Evolutionary conservation across 2,113 vertebrate genomes (phyloP).

Genomic region (Calidris pugnax): DNA sequence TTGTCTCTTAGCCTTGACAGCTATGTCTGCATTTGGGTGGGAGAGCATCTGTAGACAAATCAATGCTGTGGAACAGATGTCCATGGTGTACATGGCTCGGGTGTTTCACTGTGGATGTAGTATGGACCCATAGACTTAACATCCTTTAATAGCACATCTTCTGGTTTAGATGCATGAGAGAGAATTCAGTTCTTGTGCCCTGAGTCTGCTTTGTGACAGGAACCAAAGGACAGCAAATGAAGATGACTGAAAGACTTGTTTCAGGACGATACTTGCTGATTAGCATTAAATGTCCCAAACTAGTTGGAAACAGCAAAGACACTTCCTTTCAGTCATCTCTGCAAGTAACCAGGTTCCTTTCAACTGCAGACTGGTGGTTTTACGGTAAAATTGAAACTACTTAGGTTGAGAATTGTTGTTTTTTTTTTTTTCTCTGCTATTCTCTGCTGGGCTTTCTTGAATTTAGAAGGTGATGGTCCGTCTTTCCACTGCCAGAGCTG

Average conservation of each 20-base stretch:
- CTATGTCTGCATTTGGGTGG: background rate
- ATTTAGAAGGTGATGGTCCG: slow-evolving; percentile 24
- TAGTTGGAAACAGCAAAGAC: background rate
- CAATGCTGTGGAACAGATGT: background rate
- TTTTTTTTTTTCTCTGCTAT: background rate
- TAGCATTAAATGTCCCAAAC: background rate
- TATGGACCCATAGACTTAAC: background rate
- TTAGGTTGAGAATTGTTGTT: background rate
- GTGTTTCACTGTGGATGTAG: background rate
- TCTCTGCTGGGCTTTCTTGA: background rate
- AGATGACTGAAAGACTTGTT: background rate
- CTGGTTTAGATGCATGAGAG: background rate
- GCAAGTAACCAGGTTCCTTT: background rate
- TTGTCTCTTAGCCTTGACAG: background rate
- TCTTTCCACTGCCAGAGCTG: slow-evolving; percentile 43
- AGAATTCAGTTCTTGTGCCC: background rate
- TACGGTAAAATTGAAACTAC: background rate
- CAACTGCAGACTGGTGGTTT: background rate
- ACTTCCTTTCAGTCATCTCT: background rate
- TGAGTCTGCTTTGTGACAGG: background rate
- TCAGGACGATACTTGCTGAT: background rate
- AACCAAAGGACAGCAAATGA: background rate
- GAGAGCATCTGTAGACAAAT: background rate
- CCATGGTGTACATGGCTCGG: rapidly evolving
- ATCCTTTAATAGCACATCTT: background rate